phyloP scores from a whole-genome alignment of 1,140 invertebrate genomes.

The Monomorium pharaonis region DNA sequence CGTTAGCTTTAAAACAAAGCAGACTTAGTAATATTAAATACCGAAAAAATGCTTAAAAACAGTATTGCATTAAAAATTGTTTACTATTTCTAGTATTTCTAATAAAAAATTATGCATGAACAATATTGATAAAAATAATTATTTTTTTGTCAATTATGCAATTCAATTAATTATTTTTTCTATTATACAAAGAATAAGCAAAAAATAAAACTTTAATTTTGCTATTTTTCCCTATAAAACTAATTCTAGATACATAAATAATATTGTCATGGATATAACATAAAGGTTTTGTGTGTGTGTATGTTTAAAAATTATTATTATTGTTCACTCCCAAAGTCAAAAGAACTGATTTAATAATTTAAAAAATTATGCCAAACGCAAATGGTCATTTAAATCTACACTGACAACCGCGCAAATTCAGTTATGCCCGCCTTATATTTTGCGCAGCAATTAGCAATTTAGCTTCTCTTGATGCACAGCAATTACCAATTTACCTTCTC shows the following conservation, averaged over 20 bases:
- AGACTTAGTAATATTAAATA: not conserved
- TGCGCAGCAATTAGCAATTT: constrained; percentile 45
- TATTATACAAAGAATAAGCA: not conserved
- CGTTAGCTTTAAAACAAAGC: not conserved
- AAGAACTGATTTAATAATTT: not conserved
- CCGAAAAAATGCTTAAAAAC: not conserved
- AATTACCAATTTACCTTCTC: constrained; percentile 52
- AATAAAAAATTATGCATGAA: not conserved
- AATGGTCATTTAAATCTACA: not conserved
- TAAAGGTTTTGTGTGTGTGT: not conserved
- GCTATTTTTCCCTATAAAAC: not conserved
- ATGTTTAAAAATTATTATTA: not conserved
- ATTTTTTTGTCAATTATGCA: not conserved
- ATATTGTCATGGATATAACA: too few relatives aligned
- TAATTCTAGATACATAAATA: not conserved
- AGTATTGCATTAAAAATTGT: not conserved
- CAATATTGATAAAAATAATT: not conserved
- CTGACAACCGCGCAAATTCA: not conserved
- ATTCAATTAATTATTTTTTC: not conserved
- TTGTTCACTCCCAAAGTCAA: not conserved
- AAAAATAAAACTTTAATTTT: not conserved
- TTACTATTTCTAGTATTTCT: not conserved
- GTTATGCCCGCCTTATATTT: not conserved
- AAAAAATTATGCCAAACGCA: not conserved
- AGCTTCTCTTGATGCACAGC: constrained; percentile 45